phyloP scores from a whole-genome alignment of 2,797 vertebrate genomes.

The Vireo griseus region DNA sequence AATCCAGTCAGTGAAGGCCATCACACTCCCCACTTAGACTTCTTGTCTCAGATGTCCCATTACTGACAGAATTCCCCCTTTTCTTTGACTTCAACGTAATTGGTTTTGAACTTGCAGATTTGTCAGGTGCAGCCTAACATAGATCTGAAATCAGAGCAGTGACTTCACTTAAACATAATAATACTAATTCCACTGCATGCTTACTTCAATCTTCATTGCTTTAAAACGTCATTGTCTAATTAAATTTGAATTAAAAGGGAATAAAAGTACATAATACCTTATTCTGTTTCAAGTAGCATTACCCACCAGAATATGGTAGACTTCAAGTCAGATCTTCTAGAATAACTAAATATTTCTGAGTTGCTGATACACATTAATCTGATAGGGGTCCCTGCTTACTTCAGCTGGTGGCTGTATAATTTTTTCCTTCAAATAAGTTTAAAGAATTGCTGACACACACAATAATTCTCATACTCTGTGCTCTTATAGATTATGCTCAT shows the following conservation, averaged over 20 bases:
- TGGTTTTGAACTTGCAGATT: neutral
- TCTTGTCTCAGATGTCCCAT: neutral
- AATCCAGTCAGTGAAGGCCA: neutral
- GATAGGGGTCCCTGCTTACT: neutral
- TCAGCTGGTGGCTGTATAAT: neutral
- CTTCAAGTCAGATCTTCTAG: neutral
- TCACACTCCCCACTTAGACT: rapidly evolving
- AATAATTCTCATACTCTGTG: neutral
- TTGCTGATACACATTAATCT: neutral
- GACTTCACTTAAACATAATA: neutral
- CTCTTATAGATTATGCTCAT: neutral
- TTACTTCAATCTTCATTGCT: neutral
- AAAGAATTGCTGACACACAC: neutral
- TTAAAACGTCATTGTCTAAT: neutral
- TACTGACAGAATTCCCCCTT: neutral
- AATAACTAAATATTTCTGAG: neutral
- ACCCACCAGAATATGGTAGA: neutral
- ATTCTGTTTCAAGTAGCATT: neutral
- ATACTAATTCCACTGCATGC: neutral
- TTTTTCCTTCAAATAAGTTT: neutral
- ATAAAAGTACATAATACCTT: neutral
- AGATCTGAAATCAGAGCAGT: neutral
- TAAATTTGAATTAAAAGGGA: neutral
- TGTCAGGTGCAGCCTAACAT: neutral
- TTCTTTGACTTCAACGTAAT: neutral